A percentile compares a stretch with the other conserved stretches of the same genome.
These are phyloP conservation scores for Notocelia uddmanniana DNA, from an alignment of 2,888 invertebrate species.

Conservation along the genomic window DNA sequence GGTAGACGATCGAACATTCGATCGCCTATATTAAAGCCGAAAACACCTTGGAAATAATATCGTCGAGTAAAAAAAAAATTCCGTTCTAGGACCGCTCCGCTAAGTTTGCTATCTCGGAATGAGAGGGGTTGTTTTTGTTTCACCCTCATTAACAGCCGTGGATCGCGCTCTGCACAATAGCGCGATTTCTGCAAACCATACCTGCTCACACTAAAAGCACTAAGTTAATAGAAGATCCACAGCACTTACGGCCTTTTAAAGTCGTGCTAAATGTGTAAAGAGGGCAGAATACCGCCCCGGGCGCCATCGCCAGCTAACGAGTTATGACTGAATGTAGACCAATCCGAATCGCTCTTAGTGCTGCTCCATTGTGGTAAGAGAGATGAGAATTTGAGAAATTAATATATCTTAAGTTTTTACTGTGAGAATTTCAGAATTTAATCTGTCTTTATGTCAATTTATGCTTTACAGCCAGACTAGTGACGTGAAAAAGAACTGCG, in stretches of 20 bases:
- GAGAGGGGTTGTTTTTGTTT: constrained; percentile 29
- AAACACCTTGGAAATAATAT: constrained; percentile 1
- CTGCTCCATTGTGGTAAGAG: constrained; percentile 32
- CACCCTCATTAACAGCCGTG: constrained; percentile 35
- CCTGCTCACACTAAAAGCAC: not conserved
- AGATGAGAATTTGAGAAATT: constrained; percentile 27
- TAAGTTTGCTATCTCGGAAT: not conserved
- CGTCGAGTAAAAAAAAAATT: not conserved
- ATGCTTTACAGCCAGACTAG: not conserved
- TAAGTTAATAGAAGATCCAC: not conserved
- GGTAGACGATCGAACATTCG: too few species aligned
- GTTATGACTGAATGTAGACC: constrained; percentile 34
- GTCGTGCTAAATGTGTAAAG: not conserved
- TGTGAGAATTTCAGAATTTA: not conserved
- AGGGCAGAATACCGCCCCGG: constrained; percentile 14
- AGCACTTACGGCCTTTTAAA: constrained; percentile 2
- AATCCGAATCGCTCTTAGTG: constrained; percentile 27
- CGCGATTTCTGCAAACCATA: constrained; percentile 18
- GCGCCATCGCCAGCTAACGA: constrained; percentile 38
- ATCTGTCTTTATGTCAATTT: not conserved
- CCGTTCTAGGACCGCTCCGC: not conserved
- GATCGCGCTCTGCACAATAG: constrained; percentile 35
- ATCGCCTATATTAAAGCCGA: not conserved
- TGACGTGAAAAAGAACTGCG: not conserved
- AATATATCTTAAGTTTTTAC: constrained; percentile 20